phyloP scores from a whole-genome alignment of 1,140 invertebrate species.

The Drosophila dunni region DNA sequence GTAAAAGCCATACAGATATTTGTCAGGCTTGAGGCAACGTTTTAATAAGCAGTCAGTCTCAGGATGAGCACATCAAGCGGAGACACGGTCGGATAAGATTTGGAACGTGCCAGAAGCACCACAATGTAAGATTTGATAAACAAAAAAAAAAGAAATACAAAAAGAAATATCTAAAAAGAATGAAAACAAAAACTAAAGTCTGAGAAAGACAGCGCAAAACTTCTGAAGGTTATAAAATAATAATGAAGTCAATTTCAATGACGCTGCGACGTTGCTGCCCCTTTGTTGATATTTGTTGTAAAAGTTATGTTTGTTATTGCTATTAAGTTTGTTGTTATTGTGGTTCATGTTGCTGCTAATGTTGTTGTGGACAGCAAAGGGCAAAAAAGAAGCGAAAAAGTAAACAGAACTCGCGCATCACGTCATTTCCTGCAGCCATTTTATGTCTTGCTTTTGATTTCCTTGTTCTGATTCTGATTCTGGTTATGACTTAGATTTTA shows the following conservation, averaged over 20 bases:
- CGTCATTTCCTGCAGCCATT: conserved; percentile 79
- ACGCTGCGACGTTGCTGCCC: conserved; percentile 36
- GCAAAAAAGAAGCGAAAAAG: conserved; percentile 54
- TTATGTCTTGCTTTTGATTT: conserved; percentile 69
- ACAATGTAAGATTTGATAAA: conserved; percentile 76
- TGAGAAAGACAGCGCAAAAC: conserved; percentile 31
- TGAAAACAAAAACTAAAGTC: conserved; percentile 48
- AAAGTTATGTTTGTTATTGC: conserved; percentile 55
- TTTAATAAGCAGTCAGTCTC: conserved; percentile 69
- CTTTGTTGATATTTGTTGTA: conserved; percentile 54
- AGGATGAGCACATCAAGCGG: conserved; percentile 13
- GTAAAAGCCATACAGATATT: conserved; percentile 27
- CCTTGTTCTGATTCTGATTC: conserved; percentile 10
- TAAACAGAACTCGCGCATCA: conserved; percentile 67
- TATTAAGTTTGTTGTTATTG: conserved; percentile 42
- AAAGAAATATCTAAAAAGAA: neutral
- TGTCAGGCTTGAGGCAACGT: conserved; percentile 46
- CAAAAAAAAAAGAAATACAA: conserved; percentile 39
- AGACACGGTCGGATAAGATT: conserved; percentile 33
- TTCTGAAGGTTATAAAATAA: conserved; percentile 67
- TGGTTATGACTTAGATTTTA: neutral
- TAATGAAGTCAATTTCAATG: conserved; percentile 82
- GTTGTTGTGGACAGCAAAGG: conserved; percentile 57
- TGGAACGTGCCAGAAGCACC: conserved; percentile 72
- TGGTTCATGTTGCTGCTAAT: conserved; percentile 30